Percentiles rank a stretch among this genome's conserved stretches.
Evolutionary conservation across 2,888 invertebrate species (phyloP).

Genomic region (Bellardia pandia): DNA sequence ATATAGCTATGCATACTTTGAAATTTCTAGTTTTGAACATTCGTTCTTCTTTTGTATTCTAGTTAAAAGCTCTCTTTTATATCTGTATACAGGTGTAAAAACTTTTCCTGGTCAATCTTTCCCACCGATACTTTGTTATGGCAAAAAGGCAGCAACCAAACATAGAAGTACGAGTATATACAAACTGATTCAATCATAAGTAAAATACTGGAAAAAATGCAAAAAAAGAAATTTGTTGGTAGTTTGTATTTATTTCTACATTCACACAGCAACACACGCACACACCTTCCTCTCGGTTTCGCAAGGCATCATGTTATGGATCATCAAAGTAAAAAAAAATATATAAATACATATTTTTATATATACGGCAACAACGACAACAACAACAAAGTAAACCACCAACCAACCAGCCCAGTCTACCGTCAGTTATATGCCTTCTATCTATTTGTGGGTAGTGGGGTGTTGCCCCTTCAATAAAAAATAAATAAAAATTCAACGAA

Average conservation of each 20-base stretch:
- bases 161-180: background rate
- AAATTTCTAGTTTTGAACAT: too few species aligned
- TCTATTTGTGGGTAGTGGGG: conserved; percentile 64
- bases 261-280: conserved; percentile 2
- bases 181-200: conserved; percentile 41
- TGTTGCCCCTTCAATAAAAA: conserved; percentile 55
- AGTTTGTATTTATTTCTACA: conserved; percentile 22
- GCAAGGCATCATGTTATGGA: conserved; percentile 51
- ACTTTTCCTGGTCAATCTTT: conserved; percentile 17
- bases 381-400: conserved; percentile 28
- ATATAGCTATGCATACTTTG: too few species aligned
- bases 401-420: conserved; percentile 44
- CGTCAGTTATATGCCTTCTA: conserved; percentile 14
- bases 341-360: background rate
- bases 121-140: conserved; percentile 38
- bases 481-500: conserved; percentile 25
- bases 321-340: conserved; percentile 47
- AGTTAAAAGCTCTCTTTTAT: too few species aligned
- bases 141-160: conserved; percentile 49
- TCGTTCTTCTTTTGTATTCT: too few species aligned
- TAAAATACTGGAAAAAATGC: conserved; percentile 31
- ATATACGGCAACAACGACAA: background rate
- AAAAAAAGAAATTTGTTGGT: conserved; percentile 30
- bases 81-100: background rate
- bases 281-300: conserved; percentile 26